Evolutionary conservation across 53 echinoderm and acorn worm genomes (phyloP), one percentile per base, ranked within the genome.

Genomic region (Temnopleurus reevesii): DNA sequence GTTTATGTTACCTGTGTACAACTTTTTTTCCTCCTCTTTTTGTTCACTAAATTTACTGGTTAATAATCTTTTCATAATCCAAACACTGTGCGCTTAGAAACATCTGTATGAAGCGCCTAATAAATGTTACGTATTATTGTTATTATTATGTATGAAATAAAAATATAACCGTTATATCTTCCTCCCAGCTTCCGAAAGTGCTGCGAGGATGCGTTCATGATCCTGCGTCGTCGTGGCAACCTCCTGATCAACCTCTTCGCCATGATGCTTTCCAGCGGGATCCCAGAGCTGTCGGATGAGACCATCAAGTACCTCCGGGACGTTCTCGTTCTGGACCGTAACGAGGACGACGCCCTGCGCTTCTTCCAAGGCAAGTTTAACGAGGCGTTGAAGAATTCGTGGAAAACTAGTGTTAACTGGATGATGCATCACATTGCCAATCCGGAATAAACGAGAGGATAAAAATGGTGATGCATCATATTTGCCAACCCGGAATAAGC

Each of bases 181-280:
- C 18, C 44, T 55, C 47, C 13, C 93, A 97, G 97, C 41, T 97
- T 97, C 87, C 85, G 93, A 4, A 88, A 89, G 34, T 91, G 89
- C 56, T 97, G 95, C 30, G 94, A 94, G 94, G 46, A 94, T 17
- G 97, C 97, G 8, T 97, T 95, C 90, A 89, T 93, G 76, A 95
- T 97, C 54, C 93, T 97, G 12, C 94, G 97, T 55, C 92, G 93
- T 10, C 95, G 90, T 41, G 97, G 97, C 13, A 95, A 94, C 84
- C 94, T 97, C 8, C 90, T 97, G 47, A 97, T 97, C 85, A 97
- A 94, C 77, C 92, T 97, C 53, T 97, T 97, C 91, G 97, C 97
- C 53, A 97, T 97, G 97, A 97, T 97, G 97, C 90, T 97, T 2
- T 97, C 97, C 35, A 95, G 94, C 29, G 97, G 97, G 6, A 94